Evolutionary conservation across 2,113 vertebrate genomes (phyloP), one percentile per base, ranked within the genome.

Genomic region (Otolemur garnettii): DNA sequence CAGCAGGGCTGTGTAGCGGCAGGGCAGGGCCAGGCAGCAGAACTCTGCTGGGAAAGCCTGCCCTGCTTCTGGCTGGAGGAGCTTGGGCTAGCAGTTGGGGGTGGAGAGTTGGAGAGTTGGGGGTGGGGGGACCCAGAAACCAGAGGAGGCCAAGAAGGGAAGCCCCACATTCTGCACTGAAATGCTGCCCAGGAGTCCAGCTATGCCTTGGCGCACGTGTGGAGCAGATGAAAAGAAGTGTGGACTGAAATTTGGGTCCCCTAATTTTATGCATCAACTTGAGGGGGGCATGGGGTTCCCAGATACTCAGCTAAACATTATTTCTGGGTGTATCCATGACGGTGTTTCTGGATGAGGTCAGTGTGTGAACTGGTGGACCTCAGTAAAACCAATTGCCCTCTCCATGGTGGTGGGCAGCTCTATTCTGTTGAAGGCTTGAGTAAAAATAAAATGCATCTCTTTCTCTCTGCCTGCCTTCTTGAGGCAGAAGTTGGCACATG

Each of bases 171-270:
- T 15, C 62, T 17, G 0, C 1, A 17, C 14, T 5, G 1, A 72
- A 64, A 28, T 15, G 5, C 85, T 0, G 5, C 13, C 42, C 3
- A 33, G 69, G 53, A 5, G 17, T 0, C 55, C 26, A 50, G 22
- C 45, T 55, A 69, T 17, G n/a, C 30, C 45, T 59, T 2, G 10
- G 14, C 22, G 14, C n/a, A 7, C 0, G 0, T 3, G 0, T 4
- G 4, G 42, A 17, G 74, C 38, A 4, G 19, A 11, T 0, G 0
- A 15, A 28, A 28, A 33, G 79, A 19, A 2, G 30, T 2, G 0
- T 1, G 10, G n/a, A 6, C 33, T 0, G 8, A 28, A 5, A 22
- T 2, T 5, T 11, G 0, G 30, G 59, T n/a, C 21, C 72, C 35
- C 5, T 30, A 64, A 28, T 60, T 60, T 7, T 50, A 33, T 68